These are phyloP conservation scores for Rynchops niger DNA, from an alignment of 2,113 vertebrate genomes.

Conservation along the genomic window DNA sequence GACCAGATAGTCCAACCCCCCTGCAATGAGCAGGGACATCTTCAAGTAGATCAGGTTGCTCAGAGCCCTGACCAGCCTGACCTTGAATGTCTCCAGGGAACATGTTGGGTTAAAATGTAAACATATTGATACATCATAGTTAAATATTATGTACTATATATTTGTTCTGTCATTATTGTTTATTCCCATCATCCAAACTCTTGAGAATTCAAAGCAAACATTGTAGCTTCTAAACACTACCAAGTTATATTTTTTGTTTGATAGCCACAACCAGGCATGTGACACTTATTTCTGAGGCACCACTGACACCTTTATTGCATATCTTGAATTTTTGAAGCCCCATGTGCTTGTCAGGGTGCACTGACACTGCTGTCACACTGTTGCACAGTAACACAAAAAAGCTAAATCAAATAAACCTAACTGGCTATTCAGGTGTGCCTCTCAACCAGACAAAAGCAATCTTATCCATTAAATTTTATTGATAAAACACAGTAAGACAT, in stretches of 20 bases:
- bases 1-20: background rate
- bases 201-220: background rate
- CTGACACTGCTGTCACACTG: background rate
- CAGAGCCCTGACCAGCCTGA: background rate
- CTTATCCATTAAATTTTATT: conserved; percentile 1
- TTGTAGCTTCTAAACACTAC: rapidly evolving
- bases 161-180: background rate
- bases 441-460: conserved; percentile 25
- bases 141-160: background rate
- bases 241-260: background rate
- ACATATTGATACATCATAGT: background rate
- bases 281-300: background rate
- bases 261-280: background rate
- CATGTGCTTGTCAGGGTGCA: background rate
- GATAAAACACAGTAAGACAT: background rate
- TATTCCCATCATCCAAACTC: background rate
- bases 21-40: background rate
- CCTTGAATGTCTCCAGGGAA: background rate
- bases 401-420: conserved; percentile 2
- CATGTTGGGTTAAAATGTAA: background rate
- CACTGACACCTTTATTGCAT: background rate
- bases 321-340: background rate
- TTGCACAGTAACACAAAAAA: background rate
- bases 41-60: background rate
- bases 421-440: background rate